Conservation (phyloP, 2,888 invertebrate genomes). For the Lacanobia oleracea region DNA sequence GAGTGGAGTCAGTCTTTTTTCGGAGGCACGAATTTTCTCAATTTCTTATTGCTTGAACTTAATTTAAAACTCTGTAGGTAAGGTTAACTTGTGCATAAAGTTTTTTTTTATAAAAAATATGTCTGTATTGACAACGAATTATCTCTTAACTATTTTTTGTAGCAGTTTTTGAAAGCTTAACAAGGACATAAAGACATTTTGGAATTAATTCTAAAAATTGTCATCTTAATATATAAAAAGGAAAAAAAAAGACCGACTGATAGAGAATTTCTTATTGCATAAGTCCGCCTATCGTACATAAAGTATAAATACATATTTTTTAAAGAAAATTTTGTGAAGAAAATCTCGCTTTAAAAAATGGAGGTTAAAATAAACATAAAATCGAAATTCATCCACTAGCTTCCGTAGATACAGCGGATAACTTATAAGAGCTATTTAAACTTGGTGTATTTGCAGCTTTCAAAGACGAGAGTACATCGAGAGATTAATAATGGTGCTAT, state of each 20-base stretch:
- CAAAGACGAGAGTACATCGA: constrained; percentile 73
- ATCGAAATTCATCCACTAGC: neutral
- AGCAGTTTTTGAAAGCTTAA: too few species aligned
- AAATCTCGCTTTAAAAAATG: neutral
- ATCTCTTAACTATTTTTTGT: too few species aligned
- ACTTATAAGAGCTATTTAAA: constrained; percentile 57
- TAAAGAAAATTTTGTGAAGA: neutral
- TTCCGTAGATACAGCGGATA: constrained; percentile 2
- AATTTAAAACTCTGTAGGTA: too few species aligned
- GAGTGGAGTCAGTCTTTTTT: constrained; percentile 4
- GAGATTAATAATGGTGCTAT: constrained; percentile 84
- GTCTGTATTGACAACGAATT: too few species aligned
- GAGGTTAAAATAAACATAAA: neutral
- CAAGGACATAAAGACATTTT: too few species aligned
- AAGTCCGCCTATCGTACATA: too few species aligned
- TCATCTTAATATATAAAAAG: too few species aligned
- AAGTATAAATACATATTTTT: neutral
- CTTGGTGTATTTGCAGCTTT: constrained; percentile 70
- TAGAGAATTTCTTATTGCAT: too few species aligned
- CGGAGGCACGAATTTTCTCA: neutral
- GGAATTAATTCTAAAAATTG: too few species aligned
- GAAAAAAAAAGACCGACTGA: too few species aligned
- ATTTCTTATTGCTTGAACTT: neutral
- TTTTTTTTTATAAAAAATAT: too few species aligned
- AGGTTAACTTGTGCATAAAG: too few species aligned